Conservation (phyloP, 2,888 invertebrate genomes). For the Stramonita haemastoma region DNA sequence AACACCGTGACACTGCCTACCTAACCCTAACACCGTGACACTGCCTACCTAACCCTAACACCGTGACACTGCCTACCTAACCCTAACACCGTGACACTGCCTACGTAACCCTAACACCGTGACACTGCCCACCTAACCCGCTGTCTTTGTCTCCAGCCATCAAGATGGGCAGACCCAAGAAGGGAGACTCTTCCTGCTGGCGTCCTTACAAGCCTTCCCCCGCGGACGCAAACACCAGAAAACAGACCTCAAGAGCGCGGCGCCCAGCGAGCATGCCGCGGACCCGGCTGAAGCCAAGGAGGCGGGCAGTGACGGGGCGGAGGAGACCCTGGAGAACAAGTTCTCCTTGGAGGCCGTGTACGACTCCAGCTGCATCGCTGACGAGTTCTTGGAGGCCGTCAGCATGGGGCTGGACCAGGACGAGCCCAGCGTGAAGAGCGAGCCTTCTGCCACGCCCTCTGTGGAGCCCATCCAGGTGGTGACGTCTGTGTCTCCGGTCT, state of each 20-base stretch:
- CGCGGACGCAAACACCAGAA: neutral
- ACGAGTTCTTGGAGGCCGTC: slow-evolving; percentile 39
- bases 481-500: neutral
- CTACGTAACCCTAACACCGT: too few relatives aligned
- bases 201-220: neutral
- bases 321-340: neutral
- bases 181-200: slow-evolving; percentile 45
- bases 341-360: slow-evolving; percentile 27
- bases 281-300: neutral
- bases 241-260: neutral
- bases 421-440: neutral
- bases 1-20: too few relatives aligned
- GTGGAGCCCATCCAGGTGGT: neutral
- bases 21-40: too few relatives aligned
- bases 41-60: too few relatives aligned
- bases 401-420: slow-evolving; percentile 19
- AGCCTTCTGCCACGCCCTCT: neutral
- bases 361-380: slow-evolving; percentile 24
- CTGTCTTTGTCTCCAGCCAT: slow-evolving; percentile 59
- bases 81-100: too few relatives aligned
- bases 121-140: too few relatives aligned
- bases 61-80: too few relatives aligned
- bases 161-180: slow-evolving; percentile 72
- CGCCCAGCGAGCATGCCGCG: neutral
- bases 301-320: neutral